Base-by-base conservation (phyloP, 2,888 invertebrate genomes). In the Torymus aiolomorphi region DNA sequence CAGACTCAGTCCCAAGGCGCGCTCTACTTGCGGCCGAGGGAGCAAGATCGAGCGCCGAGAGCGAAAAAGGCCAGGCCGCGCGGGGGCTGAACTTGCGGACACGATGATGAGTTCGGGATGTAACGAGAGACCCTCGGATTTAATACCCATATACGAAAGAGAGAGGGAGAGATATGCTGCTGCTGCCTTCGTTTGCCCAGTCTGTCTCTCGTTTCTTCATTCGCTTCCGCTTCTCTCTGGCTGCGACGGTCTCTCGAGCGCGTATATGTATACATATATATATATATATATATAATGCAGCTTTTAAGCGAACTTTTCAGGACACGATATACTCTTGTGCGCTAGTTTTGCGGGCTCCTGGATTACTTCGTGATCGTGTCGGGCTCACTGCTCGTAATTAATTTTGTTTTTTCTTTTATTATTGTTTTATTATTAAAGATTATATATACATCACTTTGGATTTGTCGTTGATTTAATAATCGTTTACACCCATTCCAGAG, bases 51-150 rank as follows among this genome's bases (percentile, higher is more conserved):
- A 49, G 65, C 42, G 49, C 31, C 31, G 31, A 42, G 49, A 62
- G 62, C 1, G 62, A 62, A 24, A 62, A 11, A 24, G 62, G 10
- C 13, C 62, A 61, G 11, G 8, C 20, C 61, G 14, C 54, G 3
- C 42, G 51, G 51, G 42, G 11, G 31, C 31, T 31, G 31, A 31
- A 31, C 31, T 31, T 31, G 31, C 31, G 31, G 31, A 31, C 31
- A 31, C 31, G 31, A 31, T 31, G 31, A 31, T 31, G 31, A 31
- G 31, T 31, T 63, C 56, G 31, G 67, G 42, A 61, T 70, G 65
- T 78, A 66, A 71, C 72, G 42, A 65, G 74, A 69, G 61, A 71
- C 56, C 69, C 57, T 54, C 16, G 76, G 74, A 79, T 73, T 80
- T 79, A 80, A 62, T 79, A 74, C 70, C 66, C 82, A 16, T 63